Conservation (phyloP, 2,113 vertebrate genomes). For the Actenoides lindsayi region DNA sequence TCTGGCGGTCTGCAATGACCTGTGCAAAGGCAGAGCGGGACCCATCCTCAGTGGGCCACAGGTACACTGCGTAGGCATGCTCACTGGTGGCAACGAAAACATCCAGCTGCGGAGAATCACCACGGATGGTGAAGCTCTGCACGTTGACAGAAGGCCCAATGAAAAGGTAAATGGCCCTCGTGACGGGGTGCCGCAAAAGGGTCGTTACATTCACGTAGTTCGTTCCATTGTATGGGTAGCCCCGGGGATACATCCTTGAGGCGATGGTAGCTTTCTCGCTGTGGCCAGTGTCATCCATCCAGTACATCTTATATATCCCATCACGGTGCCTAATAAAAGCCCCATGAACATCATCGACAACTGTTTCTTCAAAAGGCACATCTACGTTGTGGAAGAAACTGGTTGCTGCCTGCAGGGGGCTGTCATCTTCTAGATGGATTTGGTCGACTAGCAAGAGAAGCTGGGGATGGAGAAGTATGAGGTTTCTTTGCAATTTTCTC, state of each 20-base stretch:
- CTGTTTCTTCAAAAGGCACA: conserved; percentile 84
- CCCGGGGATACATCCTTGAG: conserved; percentile 88
- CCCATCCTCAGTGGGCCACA: conserved; percentile 80
- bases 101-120: conserved; percentile 85
- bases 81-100: conserved; percentile 86
- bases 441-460: conserved; percentile 94
- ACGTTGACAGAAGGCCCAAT: conserved; percentile 89
- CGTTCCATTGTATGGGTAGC: conserved; percentile 93
- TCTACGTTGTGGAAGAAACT: conserved; percentile 98
- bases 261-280: conserved; percentile 85
- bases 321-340: conserved; percentile 85
- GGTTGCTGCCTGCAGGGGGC: conserved; percentile 81
- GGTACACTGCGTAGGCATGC: conserved; percentile 86
- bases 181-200: conserved; percentile 84
- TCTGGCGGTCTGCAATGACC: conserved; percentile 85
- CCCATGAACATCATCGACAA: conserved; percentile 85
- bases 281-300: conserved; percentile 93
- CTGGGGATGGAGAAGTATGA: conserved; percentile 92
- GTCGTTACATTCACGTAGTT: conserved; percentile 95
- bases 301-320: conserved; percentile 93
- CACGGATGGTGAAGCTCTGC: conserved; percentile 88
- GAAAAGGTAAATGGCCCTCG: conserved; percentile 90
- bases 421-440: conserved; percentile 85
- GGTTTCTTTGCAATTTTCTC: conserved; percentile 88
- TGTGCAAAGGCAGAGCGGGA: conserved; percentile 86